Evolutionary conservation across 2,797 vertebrate genomes (phyloP), one percentile per base, ranked within the genome.

Genomic region (Megalops cyprinoides): DNA sequence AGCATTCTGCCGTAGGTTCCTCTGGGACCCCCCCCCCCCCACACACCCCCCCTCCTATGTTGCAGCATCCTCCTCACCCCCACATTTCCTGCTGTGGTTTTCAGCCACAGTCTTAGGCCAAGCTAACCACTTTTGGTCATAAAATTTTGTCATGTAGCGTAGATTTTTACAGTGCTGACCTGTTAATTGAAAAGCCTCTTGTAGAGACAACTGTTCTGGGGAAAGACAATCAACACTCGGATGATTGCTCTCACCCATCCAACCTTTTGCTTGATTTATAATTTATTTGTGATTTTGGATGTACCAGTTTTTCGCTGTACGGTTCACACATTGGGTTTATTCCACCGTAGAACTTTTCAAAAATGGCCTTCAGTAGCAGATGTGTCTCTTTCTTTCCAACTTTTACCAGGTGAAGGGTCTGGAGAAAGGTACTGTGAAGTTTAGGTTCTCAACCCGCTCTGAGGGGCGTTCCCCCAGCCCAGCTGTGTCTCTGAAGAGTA

Each of bases 341-440:
- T n/a, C n/a, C n/a, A n/a, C n/a, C n/a, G n/a, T n/a, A n/a, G n/a
- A n/a, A n/a, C n/a, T n/a, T n/a, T n/a, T n/a, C n/a, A n/a, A n/a
- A n/a, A n/a, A n/a, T n/a, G n/a, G n/a, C n/a, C n/a, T n/a, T n/a
- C n/a, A n/a, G n/a, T n/a, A n/a, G n/a, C n/a, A n/a, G n/a, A n/a
- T n/a, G n/a, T n/a, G n/a, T n/a, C n/a, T n/a, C n/a, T n/a, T n/a
- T n/a, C n/a, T n/a, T 2, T 65, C 58, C 34, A 0, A 71, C 53
- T 53, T 65, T 20, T 49, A 1, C 12, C 83, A 91, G 91, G 89
- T 95, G 89, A 92, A 89, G 85, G 92, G 91, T 39, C 81, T 93
- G 28, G 93, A 92, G 51, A 93, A 92, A 1, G 97, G 97, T 48
- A 90, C 86, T 0, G 75, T 99, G 84, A 93, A 87, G 56, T 99